phyloP scores from a whole-genome alignment of 2,113 vertebrate species.

The Scomber japonicus region DNA sequence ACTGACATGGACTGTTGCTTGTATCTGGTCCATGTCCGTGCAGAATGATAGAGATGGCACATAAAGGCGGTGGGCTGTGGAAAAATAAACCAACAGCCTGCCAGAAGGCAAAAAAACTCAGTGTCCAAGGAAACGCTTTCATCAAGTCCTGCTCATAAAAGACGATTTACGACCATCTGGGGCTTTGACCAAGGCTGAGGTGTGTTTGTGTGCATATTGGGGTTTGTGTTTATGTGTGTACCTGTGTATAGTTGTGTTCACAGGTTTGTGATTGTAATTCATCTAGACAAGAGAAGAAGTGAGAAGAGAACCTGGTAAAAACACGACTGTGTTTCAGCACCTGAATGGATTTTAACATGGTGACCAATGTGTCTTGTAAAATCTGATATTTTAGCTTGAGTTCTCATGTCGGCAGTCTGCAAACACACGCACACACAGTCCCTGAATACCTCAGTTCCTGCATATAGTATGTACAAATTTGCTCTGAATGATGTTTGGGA shows the following conservation, averaged over 20 bases:
- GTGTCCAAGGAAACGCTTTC: conserved; percentile 84
- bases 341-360: conserved; percentile 50
- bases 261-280: conserved; percentile 76
- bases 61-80: conserved; percentile 77
- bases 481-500: background rate
- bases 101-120: conserved; percentile 70
- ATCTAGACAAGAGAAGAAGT: conserved; percentile 30
- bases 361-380: conserved; percentile 53
- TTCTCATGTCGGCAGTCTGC: conserved; percentile 22
- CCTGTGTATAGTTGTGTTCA: conserved; percentile 57
- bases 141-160: conserved; percentile 84
- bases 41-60: conserved; percentile 71
- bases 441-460: background rate
- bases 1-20: conserved; percentile 16
- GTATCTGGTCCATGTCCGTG: conserved; percentile 74
- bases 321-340: conserved; percentile 40
- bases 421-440: conserved; percentile 4
- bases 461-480: background rate
- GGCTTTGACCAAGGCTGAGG: conserved; percentile 72
- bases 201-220: conserved; percentile 60
- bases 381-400: conserved; percentile 63
- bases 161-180: conserved; percentile 78
- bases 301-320: conserved; percentile 59
- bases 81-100: conserved; percentile 82
- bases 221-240: background rate